Evolutionary conservation across 2,888 invertebrate genomes (phyloP).

Genomic region (Sclerodermus sp.): DNA sequence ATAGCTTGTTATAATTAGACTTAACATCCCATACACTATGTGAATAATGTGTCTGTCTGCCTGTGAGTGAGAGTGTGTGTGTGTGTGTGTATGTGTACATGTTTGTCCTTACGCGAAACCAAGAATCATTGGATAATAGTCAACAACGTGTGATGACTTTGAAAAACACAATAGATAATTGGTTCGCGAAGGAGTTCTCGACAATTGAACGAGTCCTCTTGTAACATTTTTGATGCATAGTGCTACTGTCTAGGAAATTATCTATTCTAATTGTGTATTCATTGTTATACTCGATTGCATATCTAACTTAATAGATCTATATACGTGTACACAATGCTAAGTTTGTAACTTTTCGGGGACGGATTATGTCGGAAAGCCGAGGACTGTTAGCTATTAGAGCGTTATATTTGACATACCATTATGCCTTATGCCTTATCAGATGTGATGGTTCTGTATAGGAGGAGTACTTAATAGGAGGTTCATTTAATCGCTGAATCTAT

Average conservation of each 20-base stretch:
- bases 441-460: too few relatives aligned
- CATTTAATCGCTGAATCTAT: too few relatives aligned
- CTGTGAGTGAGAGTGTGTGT: constrained; percentile 12
- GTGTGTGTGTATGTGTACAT: constrained; percentile 22
- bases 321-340: constrained; percentile 33
- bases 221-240: constrained; percentile 18
- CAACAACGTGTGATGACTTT: too few relatives aligned
- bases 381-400: constrained; percentile 12
- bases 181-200: too few relatives aligned
- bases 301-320: constrained; percentile 30
- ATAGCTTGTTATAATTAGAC: background rate
- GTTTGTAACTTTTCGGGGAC: constrained; percentile 32
- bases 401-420: too few relatives aligned
- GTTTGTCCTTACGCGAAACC: too few relatives aligned
- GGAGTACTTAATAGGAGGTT: too few relatives aligned
- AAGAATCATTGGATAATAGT: too few relatives aligned
- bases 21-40: constrained; percentile 15
- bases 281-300: constrained; percentile 36
- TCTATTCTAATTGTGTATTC: constrained; percentile 34
- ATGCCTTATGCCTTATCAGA: too few relatives aligned
- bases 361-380: constrained; percentile 43
- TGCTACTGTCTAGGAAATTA: constrained; percentile 30
- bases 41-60: constrained; percentile 10
- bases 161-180: too few relatives aligned
- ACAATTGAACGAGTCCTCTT: too few relatives aligned